Conservation (phyloP, 2,113 vertebrate genomes). For the Cyanoramphus novaezelandiae region DNA sequence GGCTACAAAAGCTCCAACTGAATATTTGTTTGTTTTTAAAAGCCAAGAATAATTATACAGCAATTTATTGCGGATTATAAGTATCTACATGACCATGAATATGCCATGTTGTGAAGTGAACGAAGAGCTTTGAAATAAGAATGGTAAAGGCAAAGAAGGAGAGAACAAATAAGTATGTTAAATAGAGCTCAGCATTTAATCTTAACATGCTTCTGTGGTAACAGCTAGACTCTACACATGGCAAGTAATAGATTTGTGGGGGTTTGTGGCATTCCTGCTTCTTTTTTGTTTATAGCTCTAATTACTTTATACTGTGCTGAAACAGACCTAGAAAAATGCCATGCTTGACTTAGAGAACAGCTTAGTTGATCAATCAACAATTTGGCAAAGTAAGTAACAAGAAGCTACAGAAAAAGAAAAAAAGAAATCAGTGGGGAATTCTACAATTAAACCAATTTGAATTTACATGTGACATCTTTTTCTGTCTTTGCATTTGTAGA, state of each 20-base stretch:
- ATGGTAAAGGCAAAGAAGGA: not conserved
- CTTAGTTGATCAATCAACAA: not conserved
- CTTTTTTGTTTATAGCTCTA: constrained; percentile 21
- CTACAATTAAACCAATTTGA: not conserved
- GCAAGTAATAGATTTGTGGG: constrained; percentile 46
- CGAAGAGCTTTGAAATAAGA: constrained; percentile 25
- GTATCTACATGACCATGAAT: not conserved
- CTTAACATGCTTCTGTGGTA: constrained; percentile 34
- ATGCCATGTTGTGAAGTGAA: not conserved
- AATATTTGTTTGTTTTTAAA: constrained; percentile 20
- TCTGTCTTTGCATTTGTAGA: not conserved
- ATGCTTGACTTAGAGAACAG: not conserved
- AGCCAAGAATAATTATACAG: not conserved
- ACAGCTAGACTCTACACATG: constrained; percentile 38
- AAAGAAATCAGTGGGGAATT: not conserved
- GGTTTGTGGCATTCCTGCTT: constrained; percentile 2
- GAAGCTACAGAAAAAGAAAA: constrained; percentile 7
- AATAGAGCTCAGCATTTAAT: constrained; percentile 37
- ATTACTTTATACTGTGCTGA: constrained; percentile 26
- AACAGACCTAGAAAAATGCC: constrained; percentile 28
- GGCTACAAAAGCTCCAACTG: constrained; percentile 9
- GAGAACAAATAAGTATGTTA: constrained; percentile 10
- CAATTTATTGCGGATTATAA: not conserved
- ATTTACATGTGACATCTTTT: not conserved
- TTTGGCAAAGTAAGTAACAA: constrained; percentile 14